Conservation (phyloP, 2,797 vertebrate genomes). For the Acomys russatus region DNA sequence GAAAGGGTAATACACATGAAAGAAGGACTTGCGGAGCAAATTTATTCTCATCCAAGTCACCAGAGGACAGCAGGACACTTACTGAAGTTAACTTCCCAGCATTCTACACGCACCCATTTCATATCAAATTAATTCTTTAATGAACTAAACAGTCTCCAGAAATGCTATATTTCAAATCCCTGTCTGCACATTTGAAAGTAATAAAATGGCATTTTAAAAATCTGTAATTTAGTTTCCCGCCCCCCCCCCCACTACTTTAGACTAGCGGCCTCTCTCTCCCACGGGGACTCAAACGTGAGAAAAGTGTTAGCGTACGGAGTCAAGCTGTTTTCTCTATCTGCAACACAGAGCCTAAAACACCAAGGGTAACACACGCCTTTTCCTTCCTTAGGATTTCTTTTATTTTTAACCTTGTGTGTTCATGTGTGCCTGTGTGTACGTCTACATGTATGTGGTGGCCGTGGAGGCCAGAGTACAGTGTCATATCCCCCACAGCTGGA, state of each 20-base stretch:
- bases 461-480: not conserved
- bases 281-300: constrained; percentile 22
- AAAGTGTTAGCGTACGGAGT: not conserved
- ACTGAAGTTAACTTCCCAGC: constrained; percentile 63
- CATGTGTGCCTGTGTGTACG: not conserved
- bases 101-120: constrained; percentile 39
- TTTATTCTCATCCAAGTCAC: constrained; percentile 38
- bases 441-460: not conserved
- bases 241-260: constrained; percentile 35
- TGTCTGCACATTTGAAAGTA: constrained; percentile 38
- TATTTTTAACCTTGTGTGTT: not conserved
- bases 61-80: constrained; percentile 38
- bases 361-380: not conserved
- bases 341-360: not conserved
- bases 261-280: not conserved
- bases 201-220: constrained; percentile 50
- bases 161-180: constrained; percentile 43
- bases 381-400: not conserved
- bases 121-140: constrained; percentile 62
- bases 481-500: too few relatives aligned
- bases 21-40: constrained; percentile 62
- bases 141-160: constrained; percentile 51
- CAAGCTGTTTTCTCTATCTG: not conserved
- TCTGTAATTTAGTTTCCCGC: constrained; percentile 46
- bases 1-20: constrained; percentile 51